Evolutionary conservation across 1,140 invertebrate species (phyloP), one percentile per base, ranked within the genome.

Genomic region (Drosophila watanabei): DNA sequence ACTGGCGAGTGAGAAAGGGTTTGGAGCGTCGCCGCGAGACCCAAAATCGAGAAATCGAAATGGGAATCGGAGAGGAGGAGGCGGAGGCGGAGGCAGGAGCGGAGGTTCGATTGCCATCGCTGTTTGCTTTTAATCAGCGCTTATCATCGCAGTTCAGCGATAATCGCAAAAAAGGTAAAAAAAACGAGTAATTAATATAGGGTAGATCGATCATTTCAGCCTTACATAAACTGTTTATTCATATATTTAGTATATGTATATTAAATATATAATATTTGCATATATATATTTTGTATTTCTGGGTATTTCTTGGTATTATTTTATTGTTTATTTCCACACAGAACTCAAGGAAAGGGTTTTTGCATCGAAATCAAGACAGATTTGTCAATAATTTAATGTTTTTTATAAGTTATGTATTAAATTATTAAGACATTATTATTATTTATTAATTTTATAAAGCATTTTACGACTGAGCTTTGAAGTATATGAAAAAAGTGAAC

Each of bases 61-160:
- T 24, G 30, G 51, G 48, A 39, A 41, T 11, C 16, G 45, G 41
- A 11, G 43, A 24, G 5, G 16, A 14, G 18, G 46, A 28, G 10
- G 33, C 0, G 37, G 57, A 33, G 51, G 6, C 13, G 14, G 52
- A 11, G 16, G 4, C 32, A 37, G 45, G 33, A 48, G 54, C 24
- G 60, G 30, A 11, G 57, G 28, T 71, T 75, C 54, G 78, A 80
- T 80, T 80, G 57, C 78, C 61, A 80, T 80, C 78, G 56, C 18
- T 80, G 35, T 80, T 80, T 80, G 70, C 70, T 68, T 89, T 82
- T 89, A 90, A 89, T 89, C 86, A 85, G 71, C 61, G 78, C 65
- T 90, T 85, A 89, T 89, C 86, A 85, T 82, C 62, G 68, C 41
- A n/a, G 16, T 60, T 20, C 60, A n/a, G 63, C 75, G 85, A 89